Percentiles rank a stretch among this genome's conserved stretches.
phyloP scores from a whole-genome alignment of 2,888 invertebrate genomes.

The Terebella lapidaria region DNA sequence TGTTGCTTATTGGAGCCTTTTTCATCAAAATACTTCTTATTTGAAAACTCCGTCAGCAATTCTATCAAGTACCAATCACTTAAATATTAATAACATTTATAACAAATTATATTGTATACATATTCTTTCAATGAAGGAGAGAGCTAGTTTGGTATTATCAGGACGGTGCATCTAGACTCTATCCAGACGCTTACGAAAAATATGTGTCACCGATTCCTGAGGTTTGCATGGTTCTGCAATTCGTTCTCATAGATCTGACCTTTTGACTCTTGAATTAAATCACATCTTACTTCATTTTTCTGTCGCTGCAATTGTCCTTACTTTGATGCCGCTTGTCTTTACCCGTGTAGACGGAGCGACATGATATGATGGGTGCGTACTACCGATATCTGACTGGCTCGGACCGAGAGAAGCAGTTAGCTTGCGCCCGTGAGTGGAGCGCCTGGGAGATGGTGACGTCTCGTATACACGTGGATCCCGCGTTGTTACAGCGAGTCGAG shows the following conservation, averaged over 20 bases:
- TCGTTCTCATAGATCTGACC: too few relatives aligned
- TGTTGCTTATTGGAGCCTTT: neutral
- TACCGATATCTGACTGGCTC: slow-evolving; percentile 39
- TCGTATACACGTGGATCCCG: slow-evolving; percentile 27
- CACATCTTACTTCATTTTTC: too few relatives aligned
- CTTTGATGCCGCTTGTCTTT: neutral
- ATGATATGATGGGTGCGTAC: slow-evolving; percentile 40
- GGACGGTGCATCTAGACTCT: slow-evolving; percentile 39
- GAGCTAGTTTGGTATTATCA: slow-evolving; percentile 47
- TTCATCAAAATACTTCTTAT: neutral
- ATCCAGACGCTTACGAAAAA: slow-evolving; percentile 44
- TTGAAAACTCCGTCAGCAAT: too few relatives aligned
- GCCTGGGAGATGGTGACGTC: slow-evolving; percentile 44
- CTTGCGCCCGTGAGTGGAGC: slow-evolving; percentile 40
- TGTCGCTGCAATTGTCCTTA: neutral
- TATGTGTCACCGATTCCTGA: slow-evolving; percentile 39
- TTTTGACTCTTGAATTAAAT: too few relatives aligned
- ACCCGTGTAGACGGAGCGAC: slow-evolving; percentile 32
- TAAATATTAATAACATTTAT: too few relatives aligned
- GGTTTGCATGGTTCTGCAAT: slow-evolving; percentile 34
- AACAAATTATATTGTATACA: neutral
- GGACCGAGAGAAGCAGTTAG: slow-evolving; percentile 27
- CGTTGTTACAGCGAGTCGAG: slow-evolving; percentile 28
- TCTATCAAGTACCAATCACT: too few relatives aligned
- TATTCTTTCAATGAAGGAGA: slow-evolving; percentile 24